Conservation (phyloP, 2,888 invertebrate genomes). For the Limnephilus marmoratus region DNA sequence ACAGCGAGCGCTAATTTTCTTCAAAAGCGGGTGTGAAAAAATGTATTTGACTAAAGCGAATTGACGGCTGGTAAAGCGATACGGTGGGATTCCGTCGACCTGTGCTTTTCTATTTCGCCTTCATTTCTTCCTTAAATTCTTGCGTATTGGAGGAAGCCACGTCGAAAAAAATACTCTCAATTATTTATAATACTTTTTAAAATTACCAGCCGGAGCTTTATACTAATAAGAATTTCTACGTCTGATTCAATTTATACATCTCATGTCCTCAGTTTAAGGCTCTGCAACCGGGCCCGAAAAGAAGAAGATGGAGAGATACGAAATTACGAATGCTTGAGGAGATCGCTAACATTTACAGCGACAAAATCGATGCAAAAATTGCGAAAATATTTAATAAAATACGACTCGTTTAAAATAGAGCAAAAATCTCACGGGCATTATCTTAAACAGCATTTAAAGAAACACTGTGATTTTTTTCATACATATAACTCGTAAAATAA, state of each 20-base stretch:
- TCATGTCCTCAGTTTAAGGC: neutral
- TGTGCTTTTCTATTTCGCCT: neutral
- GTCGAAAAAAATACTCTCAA: neutral
- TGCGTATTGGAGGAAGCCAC: neutral
- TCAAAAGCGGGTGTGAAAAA: slow-evolving; percentile 45
- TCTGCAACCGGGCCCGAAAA: too few species aligned
- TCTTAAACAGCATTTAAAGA: too few species aligned
- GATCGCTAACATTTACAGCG: too few species aligned
- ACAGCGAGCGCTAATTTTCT: slow-evolving; percentile 57
- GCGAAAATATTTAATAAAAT: too few species aligned
- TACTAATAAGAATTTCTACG: neutral
- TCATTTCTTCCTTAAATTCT: neutral
- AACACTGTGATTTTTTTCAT: too few species aligned
- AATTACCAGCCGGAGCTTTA: neutral
- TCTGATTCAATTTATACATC: neutral
- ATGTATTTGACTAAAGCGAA: slow-evolving; percentile 48
- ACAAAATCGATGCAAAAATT: too few species aligned
- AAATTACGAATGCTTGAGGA: too few species aligned
- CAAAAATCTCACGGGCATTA: too few species aligned
- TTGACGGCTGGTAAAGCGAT: slow-evolving; percentile 52
- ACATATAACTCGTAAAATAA: too few species aligned
- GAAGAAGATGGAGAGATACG: too few species aligned
- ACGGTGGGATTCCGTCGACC: slow-evolving; percentile 35
- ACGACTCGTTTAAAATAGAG: too few species aligned
- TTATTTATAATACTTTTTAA: neutral